Evolutionary conservation across 2,888 invertebrate genomes (phyloP).

Genomic region (Calliscelio sp.): DNA sequence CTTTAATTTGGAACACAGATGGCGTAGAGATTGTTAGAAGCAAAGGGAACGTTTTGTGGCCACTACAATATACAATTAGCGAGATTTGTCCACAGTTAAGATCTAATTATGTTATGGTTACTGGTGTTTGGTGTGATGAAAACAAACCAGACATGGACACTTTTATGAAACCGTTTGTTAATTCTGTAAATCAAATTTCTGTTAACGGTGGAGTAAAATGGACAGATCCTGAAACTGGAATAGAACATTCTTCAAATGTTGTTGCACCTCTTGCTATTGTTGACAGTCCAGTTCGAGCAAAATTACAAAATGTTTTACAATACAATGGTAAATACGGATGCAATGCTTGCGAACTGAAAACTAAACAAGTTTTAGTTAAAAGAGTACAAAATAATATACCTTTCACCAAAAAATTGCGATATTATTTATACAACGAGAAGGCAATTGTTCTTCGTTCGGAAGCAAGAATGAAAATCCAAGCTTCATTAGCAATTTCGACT

Average conservation of each 20-base stretch:
- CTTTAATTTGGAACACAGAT: not conserved
- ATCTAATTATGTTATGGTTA: not conserved
- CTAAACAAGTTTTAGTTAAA: not conserved
- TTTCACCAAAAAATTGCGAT: not conserved
- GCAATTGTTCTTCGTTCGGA: conserved; percentile 1
- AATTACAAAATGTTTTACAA: not conserved
- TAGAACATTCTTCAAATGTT: not conserved
- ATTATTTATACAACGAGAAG: not conserved
- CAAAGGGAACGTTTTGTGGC: not conserved
- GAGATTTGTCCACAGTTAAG: conserved; percentile 4
- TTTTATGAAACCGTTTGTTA: conserved; percentile 13
- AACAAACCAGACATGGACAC: conserved; percentile 10
- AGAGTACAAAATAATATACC: not conserved
- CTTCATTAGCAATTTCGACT: not conserved
- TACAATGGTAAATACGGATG: conserved; percentile 14
- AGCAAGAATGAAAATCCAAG: conserved; percentile 7
- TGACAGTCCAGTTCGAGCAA: conserved; percentile 26
- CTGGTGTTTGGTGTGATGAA: conserved; percentile 13
- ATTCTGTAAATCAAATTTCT: not conserved
- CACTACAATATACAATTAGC: not conserved
- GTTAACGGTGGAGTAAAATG: conserved; percentile 13
- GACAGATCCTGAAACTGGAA: conserved; percentile 9
- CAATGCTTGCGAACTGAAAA: conserved; percentile 15
- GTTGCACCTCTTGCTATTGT: conserved; percentile 24
- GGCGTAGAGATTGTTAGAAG: conserved; percentile 1